Conservation (phyloP, 1,140 invertebrate species). For the Neotoxoptera formosana region DNA sequence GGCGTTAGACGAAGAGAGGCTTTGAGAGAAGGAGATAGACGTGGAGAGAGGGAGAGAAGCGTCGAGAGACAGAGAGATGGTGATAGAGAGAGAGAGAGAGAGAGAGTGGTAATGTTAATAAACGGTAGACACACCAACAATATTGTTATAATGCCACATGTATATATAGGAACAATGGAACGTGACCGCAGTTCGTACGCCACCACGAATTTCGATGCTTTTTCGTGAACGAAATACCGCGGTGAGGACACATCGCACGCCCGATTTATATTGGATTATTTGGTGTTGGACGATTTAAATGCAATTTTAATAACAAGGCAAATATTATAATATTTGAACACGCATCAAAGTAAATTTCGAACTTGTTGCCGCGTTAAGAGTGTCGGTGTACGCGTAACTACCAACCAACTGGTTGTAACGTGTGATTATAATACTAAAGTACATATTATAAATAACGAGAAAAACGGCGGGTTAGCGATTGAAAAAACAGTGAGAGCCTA, state of each 20-base stretch:
- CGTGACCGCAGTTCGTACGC: background rate
- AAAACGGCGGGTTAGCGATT: background rate
- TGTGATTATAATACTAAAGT: background rate
- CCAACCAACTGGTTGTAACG: too few relatives aligned
- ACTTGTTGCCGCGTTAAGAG: too few relatives aligned
- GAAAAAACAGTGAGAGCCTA: background rate
- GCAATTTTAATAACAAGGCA: background rate
- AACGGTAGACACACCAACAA: background rate
- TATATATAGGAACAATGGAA: background rate
- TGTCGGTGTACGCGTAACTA: background rate
- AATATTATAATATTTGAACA: background rate
- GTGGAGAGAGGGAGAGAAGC: too few relatives aligned
- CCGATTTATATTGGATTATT: background rate
- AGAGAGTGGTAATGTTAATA: background rate
- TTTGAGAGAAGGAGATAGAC: too few relatives aligned
- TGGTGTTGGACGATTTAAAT: background rate
- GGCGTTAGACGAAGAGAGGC: too few relatives aligned
- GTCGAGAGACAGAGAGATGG: too few relatives aligned
- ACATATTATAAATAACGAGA: background rate
- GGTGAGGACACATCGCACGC: background rate
- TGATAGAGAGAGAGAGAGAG: too few relatives aligned
- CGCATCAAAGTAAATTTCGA: background rate
- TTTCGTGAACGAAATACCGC: background rate
- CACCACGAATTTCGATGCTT: background rate
- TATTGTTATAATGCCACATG: background rate